A percentile compares a stretch with the other conserved stretches of the same genome.
Evolutionary conservation across 2,888 invertebrate species (phyloP).

Genomic region (Acholoe squamosa): DNA sequence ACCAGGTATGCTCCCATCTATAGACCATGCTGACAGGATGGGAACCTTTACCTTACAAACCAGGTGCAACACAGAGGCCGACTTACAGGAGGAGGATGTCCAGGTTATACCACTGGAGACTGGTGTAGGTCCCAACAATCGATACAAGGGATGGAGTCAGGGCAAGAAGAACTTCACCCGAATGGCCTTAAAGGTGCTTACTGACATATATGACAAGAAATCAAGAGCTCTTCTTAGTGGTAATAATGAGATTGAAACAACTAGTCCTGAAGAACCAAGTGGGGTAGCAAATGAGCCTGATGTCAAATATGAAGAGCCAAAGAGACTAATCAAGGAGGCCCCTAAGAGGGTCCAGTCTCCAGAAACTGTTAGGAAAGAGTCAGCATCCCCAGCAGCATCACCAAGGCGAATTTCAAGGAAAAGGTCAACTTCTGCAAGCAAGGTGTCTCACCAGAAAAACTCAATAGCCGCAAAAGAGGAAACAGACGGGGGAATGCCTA

Average conservation of each 20-base stretch:
- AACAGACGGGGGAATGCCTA: background rate
- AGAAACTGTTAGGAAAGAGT: background rate
- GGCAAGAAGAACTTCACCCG: slow-evolving; percentile 33
- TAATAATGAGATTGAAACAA: background rate
- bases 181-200: background rate
- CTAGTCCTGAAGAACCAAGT: too few species aligned
- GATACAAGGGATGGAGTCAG: background rate
- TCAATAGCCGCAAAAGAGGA: background rate
- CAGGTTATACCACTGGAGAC: background rate
- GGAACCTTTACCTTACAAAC: too few species aligned
- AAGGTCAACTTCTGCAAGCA: background rate
- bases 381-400: background rate
- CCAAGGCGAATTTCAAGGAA: background rate
- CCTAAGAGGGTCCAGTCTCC: background rate
- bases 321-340: background rate
- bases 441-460: too few species aligned
- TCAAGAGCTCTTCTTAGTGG: background rate
- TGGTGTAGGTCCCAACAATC: background rate
- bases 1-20: too few species aligned
- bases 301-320: background rate
- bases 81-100: background rate
- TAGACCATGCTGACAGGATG: too few species aligned
- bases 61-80: background rate
- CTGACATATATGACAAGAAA: slow-evolving; percentile 7
- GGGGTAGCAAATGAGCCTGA: too few species aligned